phyloP scores from a whole-genome alignment of 2,113 vertebrate species.

The Trematocara stigmaticum region DNA sequence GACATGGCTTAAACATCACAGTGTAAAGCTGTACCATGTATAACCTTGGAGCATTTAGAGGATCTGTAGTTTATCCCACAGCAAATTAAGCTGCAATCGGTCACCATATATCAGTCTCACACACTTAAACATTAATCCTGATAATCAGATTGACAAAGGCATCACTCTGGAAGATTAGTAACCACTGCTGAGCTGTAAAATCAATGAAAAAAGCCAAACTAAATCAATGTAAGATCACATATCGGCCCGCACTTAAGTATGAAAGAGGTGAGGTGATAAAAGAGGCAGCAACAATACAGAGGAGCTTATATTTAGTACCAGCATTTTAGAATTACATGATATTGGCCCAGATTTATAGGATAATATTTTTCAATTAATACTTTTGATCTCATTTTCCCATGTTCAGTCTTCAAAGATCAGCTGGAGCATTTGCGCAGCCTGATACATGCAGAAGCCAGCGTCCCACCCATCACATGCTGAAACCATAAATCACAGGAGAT shows the following conservation, averaged over 20 bases:
- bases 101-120: constrained; percentile 8
- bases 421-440: background rate
- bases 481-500: background rate
- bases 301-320: background rate
- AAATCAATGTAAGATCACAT: background rate
- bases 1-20: background rate
- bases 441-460: background rate
- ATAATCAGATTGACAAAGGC: constrained; percentile 31
- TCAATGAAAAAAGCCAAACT: constrained; percentile 29
- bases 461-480: constrained; percentile 23
- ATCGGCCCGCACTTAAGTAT: background rate
- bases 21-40: background rate
- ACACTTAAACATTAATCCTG: constrained; percentile 21
- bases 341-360: background rate
- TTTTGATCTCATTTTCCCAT: background rate
- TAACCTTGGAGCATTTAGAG: background rate
- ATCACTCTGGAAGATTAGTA: constrained; percentile 48
- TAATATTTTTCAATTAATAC: background rate
- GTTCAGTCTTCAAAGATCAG: background rate
- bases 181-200: constrained; percentile 18
- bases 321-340: background rate
- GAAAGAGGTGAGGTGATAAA: background rate
- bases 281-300: background rate
- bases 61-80: background rate
- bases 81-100: constrained; percentile 19